Evolutionary conservation across 37 sponge, comb jelly and placozoan genomes (phyloP).

Genomic region (Geodia barretti): DNA sequence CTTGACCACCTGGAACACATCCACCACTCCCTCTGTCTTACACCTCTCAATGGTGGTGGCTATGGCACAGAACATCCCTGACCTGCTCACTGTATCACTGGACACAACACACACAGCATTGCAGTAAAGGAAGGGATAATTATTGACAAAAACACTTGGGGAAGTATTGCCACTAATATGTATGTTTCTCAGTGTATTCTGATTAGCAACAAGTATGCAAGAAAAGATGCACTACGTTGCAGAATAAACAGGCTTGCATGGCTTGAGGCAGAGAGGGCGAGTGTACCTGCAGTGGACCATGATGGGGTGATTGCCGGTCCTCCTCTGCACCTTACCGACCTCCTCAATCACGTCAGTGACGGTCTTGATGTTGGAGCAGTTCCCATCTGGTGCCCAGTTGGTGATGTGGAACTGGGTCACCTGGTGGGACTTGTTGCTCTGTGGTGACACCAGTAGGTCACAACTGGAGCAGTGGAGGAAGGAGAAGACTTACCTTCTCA

Average conservation of each 20-base stretch:
- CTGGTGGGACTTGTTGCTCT: neutral
- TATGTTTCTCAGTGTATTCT: too few relatives aligned
- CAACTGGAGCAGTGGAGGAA: neutral
- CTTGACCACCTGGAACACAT: constrained; percentile 78
- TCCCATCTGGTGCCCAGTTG: constrained; percentile 21
- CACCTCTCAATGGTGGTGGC: constrained; percentile 57
- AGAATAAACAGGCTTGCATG: neutral
- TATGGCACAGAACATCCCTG: constrained; percentile 66
- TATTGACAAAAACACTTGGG: too few relatives aligned
- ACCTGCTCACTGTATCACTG: constrained; percentile 65
- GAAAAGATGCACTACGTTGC: too few relatives aligned
- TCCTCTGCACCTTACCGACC: constrained; percentile 19
- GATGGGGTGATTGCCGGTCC: constrained; percentile 12
- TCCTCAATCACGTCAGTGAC: constrained; percentile 21
- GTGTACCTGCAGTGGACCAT: constrained; percentile 34
- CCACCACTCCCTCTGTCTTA: constrained; percentile 78
- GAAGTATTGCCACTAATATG: too few relatives aligned
- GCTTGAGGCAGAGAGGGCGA: neutral
- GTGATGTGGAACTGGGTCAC: constrained; percentile 30
- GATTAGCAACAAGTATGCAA: too few relatives aligned
- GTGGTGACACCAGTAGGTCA: neutral
- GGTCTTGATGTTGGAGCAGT: neutral
- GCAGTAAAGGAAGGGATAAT: too few relatives aligned
- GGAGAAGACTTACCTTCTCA: neutral
- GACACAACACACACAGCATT: neutral